Conservation (phyloP, 1,140 invertebrate genomes). For the Psix sp. region DNA sequence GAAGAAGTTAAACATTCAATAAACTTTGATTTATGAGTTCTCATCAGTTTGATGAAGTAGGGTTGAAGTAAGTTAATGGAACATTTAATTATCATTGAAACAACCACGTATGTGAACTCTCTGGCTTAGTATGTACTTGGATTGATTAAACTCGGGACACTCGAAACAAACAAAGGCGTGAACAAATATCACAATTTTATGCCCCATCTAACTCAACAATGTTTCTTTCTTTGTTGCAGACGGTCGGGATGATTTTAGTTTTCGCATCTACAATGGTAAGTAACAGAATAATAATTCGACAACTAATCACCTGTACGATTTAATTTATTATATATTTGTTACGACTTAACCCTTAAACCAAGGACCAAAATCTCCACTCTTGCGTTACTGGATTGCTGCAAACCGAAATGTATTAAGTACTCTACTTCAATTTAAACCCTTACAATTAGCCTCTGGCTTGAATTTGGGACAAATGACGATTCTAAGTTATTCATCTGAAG, state of each 20-base stretch:
- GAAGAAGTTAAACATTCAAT: constrained; percentile 29
- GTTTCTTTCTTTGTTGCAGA: constrained; percentile 33
- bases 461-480: constrained; percentile 47
- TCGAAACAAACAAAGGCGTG: constrained; percentile 7
- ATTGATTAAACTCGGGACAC: constrained; percentile 18
- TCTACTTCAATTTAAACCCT: constrained; percentile 36
- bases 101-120: constrained; percentile 15
- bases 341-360: constrained; percentile 7
- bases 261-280: constrained; percentile 32
- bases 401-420: constrained; percentile 38
- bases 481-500: constrained; percentile 11
- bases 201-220: too few species aligned
- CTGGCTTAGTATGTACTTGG: constrained; percentile 15
- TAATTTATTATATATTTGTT: constrained; percentile 24
- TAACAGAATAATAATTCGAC: neutral
- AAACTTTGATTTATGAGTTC: constrained; percentile 34
- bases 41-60: constrained; percentile 41
- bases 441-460: constrained; percentile 30
- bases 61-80: constrained; percentile 21
- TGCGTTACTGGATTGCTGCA: constrained; percentile 19
- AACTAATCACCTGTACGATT: neutral
- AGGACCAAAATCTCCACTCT: constrained; percentile 27
- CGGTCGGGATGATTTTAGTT: constrained; percentile 31
- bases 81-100: constrained; percentile 41
- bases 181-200: too few species aligned